Base-by-base conservation (phyloP, 2,113 vertebrate genomes). In the Oxyruncus cristatus region DNA sequence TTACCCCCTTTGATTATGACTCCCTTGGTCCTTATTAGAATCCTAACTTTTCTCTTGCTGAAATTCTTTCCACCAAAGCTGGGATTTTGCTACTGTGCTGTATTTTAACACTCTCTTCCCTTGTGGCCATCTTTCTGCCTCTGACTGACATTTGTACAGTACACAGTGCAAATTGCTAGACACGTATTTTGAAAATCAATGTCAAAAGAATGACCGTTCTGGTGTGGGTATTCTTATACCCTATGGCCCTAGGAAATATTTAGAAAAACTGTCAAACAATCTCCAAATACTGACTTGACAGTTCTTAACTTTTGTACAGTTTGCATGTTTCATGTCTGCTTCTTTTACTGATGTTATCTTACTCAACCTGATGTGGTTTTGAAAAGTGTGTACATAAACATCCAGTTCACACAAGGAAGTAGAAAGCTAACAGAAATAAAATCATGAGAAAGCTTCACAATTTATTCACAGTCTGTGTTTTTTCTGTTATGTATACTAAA, bases 181-280 rank as follows among this genome's bases (percentile, higher is more conserved):
- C 39, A n/a, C 33, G 30, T 39, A 26, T 80, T 95, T 80, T 91
- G 68, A 84, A 96, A 93, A 86, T 67, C 79, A 84, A 44, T 81
- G 61, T 37, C 65, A 74, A 71, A 91, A 84, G 72, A 84, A 81
- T 8, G 22, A 15, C 50, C 2, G 0, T 58, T 42, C 28, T 35
- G 18, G 80, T 88, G 14, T 88, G 32, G 5, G 3, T 71, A 59
- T 73, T 78, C 47, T 79, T 89, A 39, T 4, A 58, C 27, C 24
- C 65, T 12, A 7, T 80, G 42, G 5, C 18, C 59, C 35, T 15
- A 56, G 37, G 11, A 92, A 50, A n/a, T 58, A 17, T 55, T 93
- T 42, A 70, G 53, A 74, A 94, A 83, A 82, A 44, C 3, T 63
- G 12, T 22, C 28, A 70, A 56, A 7, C 20, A 49, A 62, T 27